phyloP scores from a whole-genome alignment of 1,140 invertebrate genomes.

The Cyphomyrmex costatus region DNA sequence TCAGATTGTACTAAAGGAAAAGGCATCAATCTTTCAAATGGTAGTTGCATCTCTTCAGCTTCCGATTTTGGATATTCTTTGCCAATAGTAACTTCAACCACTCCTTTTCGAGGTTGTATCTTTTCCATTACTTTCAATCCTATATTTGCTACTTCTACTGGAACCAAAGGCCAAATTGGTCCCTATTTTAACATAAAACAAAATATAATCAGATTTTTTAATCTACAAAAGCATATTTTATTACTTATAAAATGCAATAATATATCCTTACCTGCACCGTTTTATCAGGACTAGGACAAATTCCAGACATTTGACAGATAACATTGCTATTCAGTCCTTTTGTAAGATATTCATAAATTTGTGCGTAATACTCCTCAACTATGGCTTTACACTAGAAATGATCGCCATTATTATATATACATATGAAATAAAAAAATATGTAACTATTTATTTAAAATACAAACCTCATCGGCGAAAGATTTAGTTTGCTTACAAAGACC shows the following conservation, averaged over 20 bases:
- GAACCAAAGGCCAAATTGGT: slow-evolving; percentile 88
- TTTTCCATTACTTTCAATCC: slow-evolving; percentile 82
- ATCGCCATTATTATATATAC: not conserved
- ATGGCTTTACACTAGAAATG: slow-evolving; percentile 87
- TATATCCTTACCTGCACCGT: slow-evolving; percentile 36
- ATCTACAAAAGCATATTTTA: not conserved
- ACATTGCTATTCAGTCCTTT: slow-evolving; percentile 90
- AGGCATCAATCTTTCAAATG: slow-evolving; percentile 89
- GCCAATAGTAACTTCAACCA: slow-evolving; percentile 70
- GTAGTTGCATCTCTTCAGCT: slow-evolving; percentile 87
- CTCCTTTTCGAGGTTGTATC: slow-evolving; percentile 68
- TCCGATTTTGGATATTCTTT: slow-evolving; percentile 79
- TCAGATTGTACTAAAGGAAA: slow-evolving; percentile 77
- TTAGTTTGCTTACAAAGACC: slow-evolving; percentile 94
- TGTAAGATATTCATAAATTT: slow-evolving; percentile 91
- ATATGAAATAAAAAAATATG: not conserved
- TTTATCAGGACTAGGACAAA: slow-evolving; percentile 88
- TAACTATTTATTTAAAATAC: slow-evolving; percentile 41
- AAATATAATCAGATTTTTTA: not conserved
- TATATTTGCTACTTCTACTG: slow-evolving; percentile 82
- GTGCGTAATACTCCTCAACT: slow-evolving; percentile 92
- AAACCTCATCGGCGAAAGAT: slow-evolving; percentile 87
- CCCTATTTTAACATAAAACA: slow-evolving; percentile 77
- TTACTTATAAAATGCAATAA: slow-evolving; percentile 32
- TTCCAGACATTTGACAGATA: slow-evolving; percentile 90